Evolutionary conservation across 1,140 invertebrate genomes (phyloP).

Genomic region (Platyura marginata): DNA sequence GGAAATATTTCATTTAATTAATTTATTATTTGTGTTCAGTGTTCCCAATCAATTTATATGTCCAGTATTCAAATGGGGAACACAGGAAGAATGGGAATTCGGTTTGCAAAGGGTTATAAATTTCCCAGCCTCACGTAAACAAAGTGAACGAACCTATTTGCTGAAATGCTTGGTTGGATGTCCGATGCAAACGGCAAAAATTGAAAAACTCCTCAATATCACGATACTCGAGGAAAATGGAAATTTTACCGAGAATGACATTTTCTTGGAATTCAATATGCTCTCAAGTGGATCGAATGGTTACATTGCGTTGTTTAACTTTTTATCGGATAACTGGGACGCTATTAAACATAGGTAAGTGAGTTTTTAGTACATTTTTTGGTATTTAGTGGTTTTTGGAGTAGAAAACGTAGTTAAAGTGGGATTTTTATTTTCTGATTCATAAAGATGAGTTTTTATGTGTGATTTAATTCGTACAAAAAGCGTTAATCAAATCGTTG

Average conservation of each 20-base stretch:
- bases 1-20: neutral
- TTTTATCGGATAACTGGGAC: constrained; percentile 44
- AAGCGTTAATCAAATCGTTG: too few relatives aligned
- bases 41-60: constrained; percentile 52
- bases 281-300: constrained; percentile 42
- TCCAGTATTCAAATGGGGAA: constrained; percentile 58
- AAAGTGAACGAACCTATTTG: constrained; percentile 52
- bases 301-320: constrained; percentile 46
- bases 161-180: constrained; percentile 57
- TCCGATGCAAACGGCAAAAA: constrained; percentile 43
- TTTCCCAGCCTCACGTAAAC: constrained; percentile 42
- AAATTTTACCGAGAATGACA: constrained; percentile 52
- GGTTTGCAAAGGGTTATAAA: constrained; percentile 51
- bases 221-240: constrained; percentile 41
- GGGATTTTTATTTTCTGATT: too few relatives aligned
- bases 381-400: neutral
- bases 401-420: too few relatives aligned
- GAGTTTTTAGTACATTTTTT: neutral
- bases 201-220: constrained; percentile 43
- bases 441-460: too few relatives aligned
- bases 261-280: constrained; percentile 51
- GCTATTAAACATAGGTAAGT: constrained; percentile 36
- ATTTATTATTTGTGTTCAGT: constrained; percentile 24
- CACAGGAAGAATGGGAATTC: constrained; percentile 57
- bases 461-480: too few relatives aligned